These are phyloP conservation scores for Agraylea sexmaculata DNA, from an alignment of 1,140 invertebrate species.

Conservation along the genomic window DNA sequence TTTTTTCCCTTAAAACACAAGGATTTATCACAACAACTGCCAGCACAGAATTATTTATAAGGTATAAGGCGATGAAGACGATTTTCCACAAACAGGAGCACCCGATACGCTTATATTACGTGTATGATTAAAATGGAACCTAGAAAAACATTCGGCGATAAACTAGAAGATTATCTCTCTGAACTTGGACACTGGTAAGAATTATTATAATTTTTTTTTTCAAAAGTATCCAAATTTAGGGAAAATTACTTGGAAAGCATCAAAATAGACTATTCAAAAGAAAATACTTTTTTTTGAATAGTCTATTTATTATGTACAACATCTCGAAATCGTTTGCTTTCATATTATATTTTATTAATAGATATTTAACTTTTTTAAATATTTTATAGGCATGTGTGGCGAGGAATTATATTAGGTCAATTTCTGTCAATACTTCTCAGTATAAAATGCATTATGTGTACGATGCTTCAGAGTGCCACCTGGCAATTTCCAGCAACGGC, in stretches of 20 bases:
- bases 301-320: constrained; percentile 4
- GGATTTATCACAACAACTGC: constrained; percentile 20
- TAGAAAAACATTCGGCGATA: constrained; percentile 43
- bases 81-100: too few species aligned
- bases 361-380: constrained; percentile 3
- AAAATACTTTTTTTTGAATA: too few species aligned
- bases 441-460: constrained; percentile 62
- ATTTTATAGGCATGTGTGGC: constrained; percentile 57
- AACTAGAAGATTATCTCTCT: constrained; percentile 51
- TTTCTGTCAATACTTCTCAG: constrained; percentile 61
- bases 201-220: too few species aligned
- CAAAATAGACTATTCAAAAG: too few species aligned
- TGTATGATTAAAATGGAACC: constrained; percentile 12
- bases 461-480: constrained; percentile 56
- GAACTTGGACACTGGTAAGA: constrained; percentile 54
- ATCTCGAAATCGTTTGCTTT: not conserved
- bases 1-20: constrained; percentile 15
- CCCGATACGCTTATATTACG: too few species aligned
- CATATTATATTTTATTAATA: constrained; percentile 5
- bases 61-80: too few species aligned
- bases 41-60: too few species aligned
- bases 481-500: constrained; percentile 61
- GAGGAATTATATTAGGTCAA: constrained; percentile 64
- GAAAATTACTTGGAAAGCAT: too few species aligned
- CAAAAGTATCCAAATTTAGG: too few species aligned